These are phyloP conservation scores for Taphrorychus bicolor DNA, from an alignment of 2,888 invertebrate species.

Conservation along the genomic window DNA sequence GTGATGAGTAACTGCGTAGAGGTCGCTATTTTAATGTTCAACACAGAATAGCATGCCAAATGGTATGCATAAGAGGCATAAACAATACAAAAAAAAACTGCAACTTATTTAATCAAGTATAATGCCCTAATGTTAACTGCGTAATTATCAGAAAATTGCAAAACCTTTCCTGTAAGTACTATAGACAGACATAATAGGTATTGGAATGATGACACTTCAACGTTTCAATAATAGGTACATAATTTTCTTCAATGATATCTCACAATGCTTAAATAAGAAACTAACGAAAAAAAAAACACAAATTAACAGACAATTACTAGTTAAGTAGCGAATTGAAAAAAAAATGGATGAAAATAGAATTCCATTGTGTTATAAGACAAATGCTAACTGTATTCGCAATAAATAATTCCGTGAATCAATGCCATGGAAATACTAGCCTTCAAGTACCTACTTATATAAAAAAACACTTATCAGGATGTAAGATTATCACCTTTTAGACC, in stretches of 20 bases:
- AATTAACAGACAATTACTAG: background rate
- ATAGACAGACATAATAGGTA: too few species aligned
- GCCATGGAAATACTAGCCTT: background rate
- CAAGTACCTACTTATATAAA: too few species aligned
- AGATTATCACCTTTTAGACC: too few species aligned
- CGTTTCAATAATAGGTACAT: background rate
- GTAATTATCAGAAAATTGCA: too few species aligned
- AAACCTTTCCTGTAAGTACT: too few species aligned
- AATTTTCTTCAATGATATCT: background rate
- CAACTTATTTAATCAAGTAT: too few species aligned
- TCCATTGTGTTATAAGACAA: background rate
- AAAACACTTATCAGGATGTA: too few species aligned
- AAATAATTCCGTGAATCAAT: background rate
- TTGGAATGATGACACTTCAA: too few species aligned
- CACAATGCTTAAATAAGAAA: background rate
- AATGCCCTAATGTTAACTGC: too few species aligned
- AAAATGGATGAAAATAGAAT: background rate
- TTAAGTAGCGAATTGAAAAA: background rate
- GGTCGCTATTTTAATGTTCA: background rate
- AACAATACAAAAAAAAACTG: too few species aligned
- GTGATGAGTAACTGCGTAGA: background rate
- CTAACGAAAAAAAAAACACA: background rate
- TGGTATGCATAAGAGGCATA: too few species aligned
- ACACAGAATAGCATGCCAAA: too few species aligned
- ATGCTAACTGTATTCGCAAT: background rate